A percentile compares a stretch with the other conserved stretches of the same genome.
Evolutionary conservation across 2,888 invertebrate genomes (phyloP).

Genomic region (Craniophora ligustri): DNA sequence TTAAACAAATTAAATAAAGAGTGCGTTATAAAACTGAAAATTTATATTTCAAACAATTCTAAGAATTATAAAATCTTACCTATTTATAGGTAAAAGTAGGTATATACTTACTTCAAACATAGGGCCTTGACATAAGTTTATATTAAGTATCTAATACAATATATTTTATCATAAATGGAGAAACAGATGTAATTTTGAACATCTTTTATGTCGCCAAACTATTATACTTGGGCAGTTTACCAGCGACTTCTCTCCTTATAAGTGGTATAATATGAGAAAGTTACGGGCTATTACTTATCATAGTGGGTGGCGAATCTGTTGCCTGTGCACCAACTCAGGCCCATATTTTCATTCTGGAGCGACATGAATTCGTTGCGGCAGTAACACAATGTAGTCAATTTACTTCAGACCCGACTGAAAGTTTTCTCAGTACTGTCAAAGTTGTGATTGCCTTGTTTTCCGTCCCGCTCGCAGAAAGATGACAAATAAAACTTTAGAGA

Average conservation of each 20-base stretch:
- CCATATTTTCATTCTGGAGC: constrained; percentile 59
- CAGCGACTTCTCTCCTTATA: constrained; percentile 39
- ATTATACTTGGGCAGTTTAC: constrained; percentile 46
- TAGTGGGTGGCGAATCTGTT: constrained; percentile 60
- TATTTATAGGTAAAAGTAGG: too few species aligned
- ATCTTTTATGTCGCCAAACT: constrained; percentile 36
- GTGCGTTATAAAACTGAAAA: too few species aligned
- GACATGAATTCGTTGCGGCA: constrained; percentile 52
- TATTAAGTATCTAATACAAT: background rate
- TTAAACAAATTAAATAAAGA: too few species aligned
- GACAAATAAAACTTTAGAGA: constrained; percentile 73
- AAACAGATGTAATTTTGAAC: constrained; percentile 40
- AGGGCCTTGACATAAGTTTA: too few species aligned
- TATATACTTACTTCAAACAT: too few species aligned
- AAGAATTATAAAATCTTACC: too few species aligned
- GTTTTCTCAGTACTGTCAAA: constrained; percentile 73
- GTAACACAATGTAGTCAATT: constrained; percentile 82
- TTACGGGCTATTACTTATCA: constrained; percentile 56
- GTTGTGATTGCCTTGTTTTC: constrained; percentile 83
- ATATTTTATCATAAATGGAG: constrained; percentile 14
- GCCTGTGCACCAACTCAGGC: constrained; percentile 55
- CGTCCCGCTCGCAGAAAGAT: constrained; percentile 71
- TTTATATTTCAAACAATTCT: too few species aligned
- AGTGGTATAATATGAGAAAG: constrained; percentile 49
- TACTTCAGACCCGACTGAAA: constrained; percentile 70